These are phyloP conservation scores for Alosa sapidissima DNA, from an alignment of 2,797 vertebrate species.

Conservation along the genomic window DNA sequence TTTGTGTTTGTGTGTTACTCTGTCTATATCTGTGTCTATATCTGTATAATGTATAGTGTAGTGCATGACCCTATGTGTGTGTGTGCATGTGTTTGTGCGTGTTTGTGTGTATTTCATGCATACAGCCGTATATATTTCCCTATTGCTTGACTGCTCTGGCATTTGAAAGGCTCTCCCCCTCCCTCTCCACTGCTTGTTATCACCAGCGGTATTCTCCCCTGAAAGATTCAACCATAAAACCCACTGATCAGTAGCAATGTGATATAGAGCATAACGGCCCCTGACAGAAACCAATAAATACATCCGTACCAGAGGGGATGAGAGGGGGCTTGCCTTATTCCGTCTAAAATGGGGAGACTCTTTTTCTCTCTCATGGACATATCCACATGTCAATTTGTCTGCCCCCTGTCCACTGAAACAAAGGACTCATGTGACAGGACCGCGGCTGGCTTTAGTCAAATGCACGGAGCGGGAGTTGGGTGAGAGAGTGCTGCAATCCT, in stretches of 20 bases:
- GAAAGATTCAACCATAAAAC: constrained; percentile 43
- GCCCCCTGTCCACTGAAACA: background rate
- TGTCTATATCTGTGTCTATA: background rate
- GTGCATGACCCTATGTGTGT: constrained; percentile 10
- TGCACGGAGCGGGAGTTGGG: background rate
- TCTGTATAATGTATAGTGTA: background rate
- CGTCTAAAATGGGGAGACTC: background rate
- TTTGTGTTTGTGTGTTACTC: background rate
- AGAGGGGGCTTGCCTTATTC: background rate
- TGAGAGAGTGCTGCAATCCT: background rate
- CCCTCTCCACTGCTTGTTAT: constrained; percentile 42
- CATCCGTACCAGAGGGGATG: constrained; percentile 17
- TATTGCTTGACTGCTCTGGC: constrained; percentile 38
- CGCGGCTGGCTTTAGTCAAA: background rate
- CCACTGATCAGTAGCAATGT: constrained; percentile 42
- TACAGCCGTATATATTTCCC: background rate
- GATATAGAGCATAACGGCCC: constrained; percentile 36
- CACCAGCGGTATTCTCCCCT: constrained; percentile 34
- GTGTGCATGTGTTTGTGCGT: background rate
- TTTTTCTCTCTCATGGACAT: background rate
- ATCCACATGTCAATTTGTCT: background rate
- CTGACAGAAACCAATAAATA: constrained; percentile 15
- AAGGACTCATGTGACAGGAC: background rate
- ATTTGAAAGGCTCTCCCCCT: constrained; percentile 38
- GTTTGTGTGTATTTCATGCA: background rate